Evolutionary conservation across 37 sponge, comb jelly and placozoan genomes (phyloP).

Genomic region (Eunapius fragilis): DNA sequence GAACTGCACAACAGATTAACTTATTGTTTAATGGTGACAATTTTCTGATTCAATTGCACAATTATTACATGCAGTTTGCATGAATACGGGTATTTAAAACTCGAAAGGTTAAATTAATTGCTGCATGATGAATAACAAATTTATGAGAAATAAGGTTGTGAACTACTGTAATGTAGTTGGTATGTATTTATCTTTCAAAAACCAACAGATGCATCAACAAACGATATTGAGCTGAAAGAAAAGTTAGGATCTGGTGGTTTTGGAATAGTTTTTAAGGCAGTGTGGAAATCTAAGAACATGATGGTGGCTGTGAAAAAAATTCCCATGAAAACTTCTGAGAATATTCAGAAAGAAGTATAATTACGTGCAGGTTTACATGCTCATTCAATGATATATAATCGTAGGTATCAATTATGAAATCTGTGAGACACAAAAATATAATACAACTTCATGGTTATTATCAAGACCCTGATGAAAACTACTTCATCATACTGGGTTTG

Average conservation of each 20-base stretch:
- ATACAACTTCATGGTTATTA: neutral
- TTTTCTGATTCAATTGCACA: too few relatives aligned
- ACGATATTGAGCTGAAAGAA: neutral
- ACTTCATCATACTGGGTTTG: neutral
- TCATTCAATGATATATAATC: neutral
- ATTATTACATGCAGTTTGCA: too few relatives aligned
- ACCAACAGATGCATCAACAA: neutral
- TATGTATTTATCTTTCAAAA: too few relatives aligned
- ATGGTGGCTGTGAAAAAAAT: neutral
- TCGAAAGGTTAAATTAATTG: too few relatives aligned
- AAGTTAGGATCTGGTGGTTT: neutral
- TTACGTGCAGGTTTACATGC: neutral
- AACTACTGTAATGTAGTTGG: too few relatives aligned
- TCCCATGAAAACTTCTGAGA: neutral
- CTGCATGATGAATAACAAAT: too few relatives aligned
- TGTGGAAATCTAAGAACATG: neutral
- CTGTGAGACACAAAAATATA: neutral
- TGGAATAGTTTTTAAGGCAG: neutral
- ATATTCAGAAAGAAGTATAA: neutral
- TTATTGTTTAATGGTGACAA: too few relatives aligned
- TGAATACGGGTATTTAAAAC: too few relatives aligned
- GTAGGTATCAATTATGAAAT: neutral
- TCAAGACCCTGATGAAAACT: neutral
- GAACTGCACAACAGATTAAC: too few relatives aligned
- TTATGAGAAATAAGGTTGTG: too few relatives aligned